These are phyloP conservation scores for Machaerirhynchus nigripectus DNA, from an alignment of 2,113 vertebrate genomes.

Conservation along the genomic window DNA sequence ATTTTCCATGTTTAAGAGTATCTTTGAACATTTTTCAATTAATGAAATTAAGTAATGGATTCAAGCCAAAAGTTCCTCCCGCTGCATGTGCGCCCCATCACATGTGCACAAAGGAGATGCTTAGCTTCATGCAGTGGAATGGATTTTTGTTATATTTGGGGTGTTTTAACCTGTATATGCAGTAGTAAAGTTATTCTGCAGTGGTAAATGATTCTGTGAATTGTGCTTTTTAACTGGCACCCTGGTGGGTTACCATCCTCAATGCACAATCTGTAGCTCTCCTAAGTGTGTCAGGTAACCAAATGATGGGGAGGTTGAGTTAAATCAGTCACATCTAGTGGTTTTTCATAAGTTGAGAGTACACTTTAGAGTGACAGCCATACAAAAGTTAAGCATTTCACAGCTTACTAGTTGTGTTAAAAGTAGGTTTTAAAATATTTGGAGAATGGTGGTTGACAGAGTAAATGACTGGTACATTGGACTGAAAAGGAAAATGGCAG, in stretches of 20 bases:
- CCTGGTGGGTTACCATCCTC: not conserved
- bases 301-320: not conserved
- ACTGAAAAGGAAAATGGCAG: not conserved
- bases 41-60: not conserved
- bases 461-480: not conserved
- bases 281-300: not conserved
- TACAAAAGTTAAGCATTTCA: not conserved
- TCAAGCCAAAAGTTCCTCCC: not conserved
- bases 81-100: accelerated
- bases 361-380: not conserved
- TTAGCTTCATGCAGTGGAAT: not conserved
- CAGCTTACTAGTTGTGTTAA: not conserved
- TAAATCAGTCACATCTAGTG: not conserved
- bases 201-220: not conserved
- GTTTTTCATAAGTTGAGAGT: not conserved
- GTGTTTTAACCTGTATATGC: not conserved
- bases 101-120: accelerated
- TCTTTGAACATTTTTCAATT: not conserved
- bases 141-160: not conserved
- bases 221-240: not conserved
- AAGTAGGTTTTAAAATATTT: not conserved
- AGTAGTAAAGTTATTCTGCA: not conserved
- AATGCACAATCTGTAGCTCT: not conserved
- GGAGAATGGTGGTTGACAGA: not conserved
- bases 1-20: not conserved